Evolutionary conservation across 2,888 invertebrate genomes (phyloP).

Genomic region (Drosophila falleni): DNA sequence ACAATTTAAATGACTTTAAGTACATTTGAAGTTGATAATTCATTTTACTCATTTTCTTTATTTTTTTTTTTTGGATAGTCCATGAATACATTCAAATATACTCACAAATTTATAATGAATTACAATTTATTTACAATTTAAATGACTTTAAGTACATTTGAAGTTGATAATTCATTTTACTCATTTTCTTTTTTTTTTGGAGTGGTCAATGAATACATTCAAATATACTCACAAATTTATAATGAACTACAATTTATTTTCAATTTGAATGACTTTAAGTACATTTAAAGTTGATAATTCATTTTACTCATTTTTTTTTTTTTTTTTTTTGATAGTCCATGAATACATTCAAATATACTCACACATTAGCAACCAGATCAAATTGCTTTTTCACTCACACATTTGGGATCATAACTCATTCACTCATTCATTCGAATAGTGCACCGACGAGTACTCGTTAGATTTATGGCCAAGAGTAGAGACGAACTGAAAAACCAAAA

Average conservation of each 20-base stretch:
- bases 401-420: constrained; percentile 24
- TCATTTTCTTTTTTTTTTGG: background rate
- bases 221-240: background rate
- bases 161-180: background rate
- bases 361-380: background rate
- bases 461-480: constrained; percentile 39
- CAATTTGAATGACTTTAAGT: background rate
- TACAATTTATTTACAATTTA: background rate
- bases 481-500: background rate
- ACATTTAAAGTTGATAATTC: background rate
- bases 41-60: background rate
- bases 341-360: constrained; percentile 16
- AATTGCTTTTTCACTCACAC: background rate
- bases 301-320: background rate
- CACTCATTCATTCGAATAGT: constrained; percentile 19
- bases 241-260: background rate
- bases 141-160: background rate
- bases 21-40: background rate
- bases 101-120: background rate
- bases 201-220: constrained; percentile 3
- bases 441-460: constrained; percentile 25
- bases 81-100: constrained; percentile 16
- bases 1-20: background rate
- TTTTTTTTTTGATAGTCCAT: background rate
- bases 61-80: background rate